Base-by-base conservation (phyloP, 1,140 invertebrate species). In the Zaprionus ornatus region DNA sequence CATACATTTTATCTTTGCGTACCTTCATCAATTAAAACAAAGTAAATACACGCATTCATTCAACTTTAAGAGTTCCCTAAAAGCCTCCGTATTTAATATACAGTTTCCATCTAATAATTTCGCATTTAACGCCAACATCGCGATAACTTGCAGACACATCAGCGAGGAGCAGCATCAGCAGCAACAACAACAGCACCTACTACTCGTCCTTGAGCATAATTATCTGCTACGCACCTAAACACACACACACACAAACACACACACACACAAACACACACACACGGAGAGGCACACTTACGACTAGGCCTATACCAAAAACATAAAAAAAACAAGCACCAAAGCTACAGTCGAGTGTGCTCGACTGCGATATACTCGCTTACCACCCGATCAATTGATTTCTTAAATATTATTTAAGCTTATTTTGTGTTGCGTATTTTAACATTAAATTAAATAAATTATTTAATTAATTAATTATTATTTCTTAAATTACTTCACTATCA, bases 171-270 rank as follows among this genome's bases (percentile, higher is more conserved):
- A 27, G 5, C 23, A 66, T 19, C 32, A 65, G 15, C 21, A 25
- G 15, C 15, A 27, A 13, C 17, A 27, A 52, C 57, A 60, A 50
- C 37, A 52, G 27, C 42, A 45, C 48, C 48, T 23, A 15, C 29
- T 37, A 42, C 42, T 60, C 29, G 66, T 62, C 72, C 78, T 77
- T 78, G 61, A 48, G 56, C 61, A 40, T 70, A 80, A 78, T 80
- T 80, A 80, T 78, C 70, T 66, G 10, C 65, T 40, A 66, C 63
- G 40, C 59, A 57, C 70, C 23, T 23, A 62, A 37, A 42, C 68
- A 50, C 59, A 57, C 45, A 48, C 50, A 45, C 50, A 40, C 32
- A 29, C 23, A 62, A 54, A 37, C n/a, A 37, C 29, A 54, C 52
- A 32, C 42, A 61, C 5, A 35, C 45, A 63, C 15, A 61, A 7